These are phyloP conservation scores for Limnephilus rhombicus DNA, from an alignment of 2,888 invertebrate species.

Conservation along the genomic window DNA sequence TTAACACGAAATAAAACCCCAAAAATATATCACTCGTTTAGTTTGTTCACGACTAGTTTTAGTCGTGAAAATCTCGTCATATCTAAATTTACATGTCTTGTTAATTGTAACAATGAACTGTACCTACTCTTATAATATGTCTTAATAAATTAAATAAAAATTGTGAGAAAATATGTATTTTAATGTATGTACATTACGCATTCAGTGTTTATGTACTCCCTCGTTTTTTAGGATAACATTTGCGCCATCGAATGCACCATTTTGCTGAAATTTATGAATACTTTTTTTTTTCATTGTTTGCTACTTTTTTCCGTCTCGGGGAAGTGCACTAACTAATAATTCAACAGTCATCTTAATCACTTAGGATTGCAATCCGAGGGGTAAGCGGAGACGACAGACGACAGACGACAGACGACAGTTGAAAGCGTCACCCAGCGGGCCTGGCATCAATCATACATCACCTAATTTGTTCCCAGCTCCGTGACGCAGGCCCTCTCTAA, in stretches of 20 bases:
- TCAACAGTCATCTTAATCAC: background rate
- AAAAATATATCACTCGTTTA: too few relatives aligned
- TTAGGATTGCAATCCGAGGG: background rate
- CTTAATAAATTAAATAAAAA: too few relatives aligned
- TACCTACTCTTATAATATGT: too few relatives aligned
- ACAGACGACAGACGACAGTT: background rate
- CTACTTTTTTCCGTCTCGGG: background rate
- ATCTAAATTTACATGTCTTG: too few relatives aligned
- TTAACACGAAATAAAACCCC: too few relatives aligned
- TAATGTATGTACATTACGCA: too few relatives aligned
- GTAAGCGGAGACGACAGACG: background rate
- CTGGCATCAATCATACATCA: constrained; percentile 16
- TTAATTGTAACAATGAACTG: too few relatives aligned
- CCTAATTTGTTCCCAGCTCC: background rate
- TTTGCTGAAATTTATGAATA: background rate
- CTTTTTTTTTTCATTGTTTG: background rate
- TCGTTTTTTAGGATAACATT: too few relatives aligned
- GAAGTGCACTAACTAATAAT: background rate
- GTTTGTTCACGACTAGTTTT: too few relatives aligned
- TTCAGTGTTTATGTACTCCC: too few relatives aligned
- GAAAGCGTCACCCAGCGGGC: background rate
- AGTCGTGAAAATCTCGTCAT: too few relatives aligned
- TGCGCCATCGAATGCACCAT: background rate
- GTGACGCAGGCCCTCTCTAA: constrained; percentile 28
- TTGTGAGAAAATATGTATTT: too few relatives aligned